These are phyloP conservation scores for Poecile montanus DNA, from an alignment of 2,797 vertebrate genomes.

Conservation along the genomic window DNA sequence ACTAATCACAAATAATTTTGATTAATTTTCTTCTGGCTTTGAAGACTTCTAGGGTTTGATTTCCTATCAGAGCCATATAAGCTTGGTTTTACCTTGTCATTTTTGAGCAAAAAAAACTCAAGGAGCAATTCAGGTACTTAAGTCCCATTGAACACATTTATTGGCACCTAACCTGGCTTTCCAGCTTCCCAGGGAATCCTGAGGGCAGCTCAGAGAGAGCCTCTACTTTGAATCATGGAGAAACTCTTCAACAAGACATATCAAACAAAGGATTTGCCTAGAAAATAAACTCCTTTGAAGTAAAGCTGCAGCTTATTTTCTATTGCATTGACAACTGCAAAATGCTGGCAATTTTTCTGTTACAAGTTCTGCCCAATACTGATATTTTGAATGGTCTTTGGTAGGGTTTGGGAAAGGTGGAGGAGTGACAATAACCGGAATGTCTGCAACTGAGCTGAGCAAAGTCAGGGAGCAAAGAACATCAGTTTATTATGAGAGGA, in stretches of 20 bases:
- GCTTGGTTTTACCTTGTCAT: not conserved
- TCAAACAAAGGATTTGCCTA: not conserved
- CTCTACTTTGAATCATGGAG: not conserved
- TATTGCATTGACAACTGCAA: not conserved
- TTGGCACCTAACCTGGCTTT: not conserved
- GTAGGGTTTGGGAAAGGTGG: not conserved
- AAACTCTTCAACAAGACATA: not conserved
- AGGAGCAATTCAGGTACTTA: not conserved
- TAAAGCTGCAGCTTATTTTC: not conserved
- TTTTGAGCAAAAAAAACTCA: not conserved
- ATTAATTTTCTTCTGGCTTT: not conserved
- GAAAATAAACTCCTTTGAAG: not conserved
- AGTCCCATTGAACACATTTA: not conserved
- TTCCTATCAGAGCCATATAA: not conserved
- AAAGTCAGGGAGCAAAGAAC: not conserved
- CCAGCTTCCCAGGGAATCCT: fast-evolving
- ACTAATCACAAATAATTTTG: not conserved
- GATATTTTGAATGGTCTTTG: not conserved
- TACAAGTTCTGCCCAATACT: not conserved
- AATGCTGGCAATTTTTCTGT: not conserved
- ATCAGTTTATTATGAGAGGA: not conserved
- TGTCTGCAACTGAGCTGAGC: not conserved
- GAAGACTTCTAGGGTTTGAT: not conserved
- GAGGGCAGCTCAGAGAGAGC: not conserved
- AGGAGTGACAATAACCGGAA: not conserved